These are phyloP conservation scores for Gallinago undulata DNA, from an alignment of 2,113 vertebrate species.

Conservation along the genomic window DNA sequence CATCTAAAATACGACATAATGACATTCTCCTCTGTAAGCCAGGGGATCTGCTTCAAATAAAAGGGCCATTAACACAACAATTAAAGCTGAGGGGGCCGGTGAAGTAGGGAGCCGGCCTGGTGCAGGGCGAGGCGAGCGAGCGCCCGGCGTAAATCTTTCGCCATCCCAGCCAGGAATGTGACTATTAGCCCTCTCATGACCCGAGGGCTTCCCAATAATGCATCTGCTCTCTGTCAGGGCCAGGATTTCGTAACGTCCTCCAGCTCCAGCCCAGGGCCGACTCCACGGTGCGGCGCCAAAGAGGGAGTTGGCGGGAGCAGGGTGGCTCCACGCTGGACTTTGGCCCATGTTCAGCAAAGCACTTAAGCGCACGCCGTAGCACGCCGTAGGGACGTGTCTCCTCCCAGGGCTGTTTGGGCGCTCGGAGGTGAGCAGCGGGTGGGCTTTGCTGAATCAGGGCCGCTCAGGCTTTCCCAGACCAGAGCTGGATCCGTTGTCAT, in stretches of 20 bases:
- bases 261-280: neutral
- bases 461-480: neutral
- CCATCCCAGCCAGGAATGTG: conserved; percentile 77
- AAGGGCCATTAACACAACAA: conserved; percentile 80
- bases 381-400: neutral
- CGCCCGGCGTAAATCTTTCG: conserved; percentile 72
- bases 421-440: neutral
- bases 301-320: conserved; percentile 6
- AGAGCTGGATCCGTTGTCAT: neutral
- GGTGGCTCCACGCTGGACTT: conserved; percentile 9
- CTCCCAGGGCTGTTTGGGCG: neutral
- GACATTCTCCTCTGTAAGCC: conserved; percentile 77
- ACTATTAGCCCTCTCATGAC: conserved; percentile 77
- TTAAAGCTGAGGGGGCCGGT: conserved; percentile 76
- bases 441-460: neutral
- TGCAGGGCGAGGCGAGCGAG: conserved; percentile 68
- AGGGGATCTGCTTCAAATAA: conserved; percentile 81
- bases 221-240: conserved; percentile 75
- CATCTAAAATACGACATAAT: conserved; percentile 81
- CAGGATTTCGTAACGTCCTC: conserved; percentile 66
- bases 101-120: conserved; percentile 71
- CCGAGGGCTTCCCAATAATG: conserved; percentile 74
- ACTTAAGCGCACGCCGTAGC: neutral
- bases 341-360: conserved; percentile 24
- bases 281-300: conserved; percentile 43